Conservation (phyloP, 2,797 vertebrate genomes). For the Semaprochilodus insignis region DNA sequence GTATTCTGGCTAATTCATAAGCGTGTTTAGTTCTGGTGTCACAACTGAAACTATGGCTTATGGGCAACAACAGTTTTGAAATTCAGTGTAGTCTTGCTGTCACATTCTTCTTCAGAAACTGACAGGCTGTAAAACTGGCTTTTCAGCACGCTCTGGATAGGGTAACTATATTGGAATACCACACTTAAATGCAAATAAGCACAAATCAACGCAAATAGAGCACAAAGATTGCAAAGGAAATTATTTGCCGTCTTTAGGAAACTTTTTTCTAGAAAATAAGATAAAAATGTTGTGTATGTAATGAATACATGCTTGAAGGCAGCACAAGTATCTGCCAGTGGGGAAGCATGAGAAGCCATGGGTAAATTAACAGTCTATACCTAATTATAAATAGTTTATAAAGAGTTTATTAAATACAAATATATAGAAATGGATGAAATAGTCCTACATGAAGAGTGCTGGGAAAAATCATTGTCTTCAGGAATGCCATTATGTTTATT, state of each 20-base stretch:
- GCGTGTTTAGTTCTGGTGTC: no score
- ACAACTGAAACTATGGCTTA: no score
- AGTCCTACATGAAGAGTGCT: neutral
- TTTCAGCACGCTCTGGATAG: no score
- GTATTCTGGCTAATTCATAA: no score
- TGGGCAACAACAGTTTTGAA: no score
- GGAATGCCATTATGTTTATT: slow-evolving; percentile 2
- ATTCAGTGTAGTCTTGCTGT: no score
- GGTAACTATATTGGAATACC: no score
- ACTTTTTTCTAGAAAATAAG: neutral
- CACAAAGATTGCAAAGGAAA: neutral
- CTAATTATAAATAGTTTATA: neutral
- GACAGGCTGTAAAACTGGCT: neutral
- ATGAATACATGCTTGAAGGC: neutral
- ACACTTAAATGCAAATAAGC: neutral
- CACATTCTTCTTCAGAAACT: no score
- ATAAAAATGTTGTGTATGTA: neutral
- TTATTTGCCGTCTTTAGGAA: no score
- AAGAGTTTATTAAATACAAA: no score
- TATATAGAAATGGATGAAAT: neutral
- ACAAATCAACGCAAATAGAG: neutral
- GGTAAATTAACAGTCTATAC: no score
- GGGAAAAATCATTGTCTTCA: slow-evolving; percentile 2
- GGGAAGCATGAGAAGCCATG: neutral
- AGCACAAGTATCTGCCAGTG: neutral